Conservation (phyloP, 2,797 vertebrate genomes). For the Liparis tanakae region DNA sequence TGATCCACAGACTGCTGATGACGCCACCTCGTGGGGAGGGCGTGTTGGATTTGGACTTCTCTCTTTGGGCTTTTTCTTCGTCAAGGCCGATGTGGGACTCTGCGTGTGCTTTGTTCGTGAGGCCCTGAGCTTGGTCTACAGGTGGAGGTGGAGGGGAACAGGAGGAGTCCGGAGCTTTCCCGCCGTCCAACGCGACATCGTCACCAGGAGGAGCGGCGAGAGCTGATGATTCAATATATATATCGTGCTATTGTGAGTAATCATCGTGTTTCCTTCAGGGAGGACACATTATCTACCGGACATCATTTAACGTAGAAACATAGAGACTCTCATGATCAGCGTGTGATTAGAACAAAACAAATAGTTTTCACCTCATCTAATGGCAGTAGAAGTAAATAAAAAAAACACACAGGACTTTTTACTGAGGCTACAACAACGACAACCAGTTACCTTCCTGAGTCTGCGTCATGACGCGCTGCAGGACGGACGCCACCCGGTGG, state of each 20-base stretch:
- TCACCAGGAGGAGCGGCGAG: constrained; percentile 1
- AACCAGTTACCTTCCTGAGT: constrained; percentile 69
- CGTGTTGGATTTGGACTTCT: constrained; percentile 31
- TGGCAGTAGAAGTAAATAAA: too few species aligned
- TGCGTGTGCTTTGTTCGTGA: constrained; percentile 11
- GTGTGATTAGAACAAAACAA: constrained; percentile 1
- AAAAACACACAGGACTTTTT: not conserved
- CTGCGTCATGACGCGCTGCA: constrained; percentile 72
- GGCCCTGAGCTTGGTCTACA: constrained; percentile 6
- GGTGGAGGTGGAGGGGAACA: not conserved
- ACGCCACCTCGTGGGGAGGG: constrained; percentile 46
- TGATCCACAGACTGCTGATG: not conserved
- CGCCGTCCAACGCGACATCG: constrained; percentile 17
- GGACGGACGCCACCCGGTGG: constrained; percentile 81
- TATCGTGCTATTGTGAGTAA: not conserved
- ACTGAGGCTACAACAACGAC: not conserved
- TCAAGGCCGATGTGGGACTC: constrained; percentile 19
- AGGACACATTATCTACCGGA: not conserved
- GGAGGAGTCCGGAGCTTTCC: constrained; percentile 4
- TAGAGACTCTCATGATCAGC: not conserved
- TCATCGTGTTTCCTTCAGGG: not conserved
- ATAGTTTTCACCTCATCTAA: not conserved
- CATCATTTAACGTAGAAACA: not conserved
- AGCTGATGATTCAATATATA: constrained; percentile 27
- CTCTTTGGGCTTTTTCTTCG: constrained; percentile 20